A percentile compares a stretch with the other conserved stretches of the same genome.
Evolutionary conservation across 2,113 vertebrate genomes (phyloP).

Genomic region (Lathamus discolor): DNA sequence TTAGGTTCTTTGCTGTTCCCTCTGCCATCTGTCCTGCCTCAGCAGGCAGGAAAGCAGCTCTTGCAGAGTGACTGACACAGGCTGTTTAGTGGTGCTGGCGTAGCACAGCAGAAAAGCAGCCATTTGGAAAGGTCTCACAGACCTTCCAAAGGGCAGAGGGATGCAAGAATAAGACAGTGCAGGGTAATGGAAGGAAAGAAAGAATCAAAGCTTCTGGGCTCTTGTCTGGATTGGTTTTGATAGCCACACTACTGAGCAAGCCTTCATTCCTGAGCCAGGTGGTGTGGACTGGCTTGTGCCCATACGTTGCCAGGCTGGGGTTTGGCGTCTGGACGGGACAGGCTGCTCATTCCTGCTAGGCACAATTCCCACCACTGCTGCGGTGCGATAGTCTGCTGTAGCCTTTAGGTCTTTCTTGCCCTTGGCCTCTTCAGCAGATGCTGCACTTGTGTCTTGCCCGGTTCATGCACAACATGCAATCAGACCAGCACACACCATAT

Average conservation of each 20-base stretch:
- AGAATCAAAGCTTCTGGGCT: not conserved
- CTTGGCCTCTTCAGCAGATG: not conserved
- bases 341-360: not conserved
- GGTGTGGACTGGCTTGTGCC: not conserved
- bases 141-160: too few relatives aligned
- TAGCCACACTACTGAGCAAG: not conserved
- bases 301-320: fast-evolving
- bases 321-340: not conserved
- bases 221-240: not conserved
- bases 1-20: not conserved
- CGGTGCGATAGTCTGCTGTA: fast-evolving
- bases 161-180: not conserved
- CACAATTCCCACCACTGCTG: not conserved
- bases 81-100: not conserved
- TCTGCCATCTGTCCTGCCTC: not conserved
- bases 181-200: not conserved
- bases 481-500: not conserved
- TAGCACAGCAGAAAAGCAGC: not conserved
- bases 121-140: not conserved
- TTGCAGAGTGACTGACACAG: not conserved
- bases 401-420: not conserved
- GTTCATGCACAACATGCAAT: fast-evolving
- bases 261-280: not conserved
- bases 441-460: not conserved
- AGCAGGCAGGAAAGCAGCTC: not conserved